Evolutionary conservation across 1,140 invertebrate genomes (phyloP).

Genomic region (Meloidogyne chitwoodi): DNA sequence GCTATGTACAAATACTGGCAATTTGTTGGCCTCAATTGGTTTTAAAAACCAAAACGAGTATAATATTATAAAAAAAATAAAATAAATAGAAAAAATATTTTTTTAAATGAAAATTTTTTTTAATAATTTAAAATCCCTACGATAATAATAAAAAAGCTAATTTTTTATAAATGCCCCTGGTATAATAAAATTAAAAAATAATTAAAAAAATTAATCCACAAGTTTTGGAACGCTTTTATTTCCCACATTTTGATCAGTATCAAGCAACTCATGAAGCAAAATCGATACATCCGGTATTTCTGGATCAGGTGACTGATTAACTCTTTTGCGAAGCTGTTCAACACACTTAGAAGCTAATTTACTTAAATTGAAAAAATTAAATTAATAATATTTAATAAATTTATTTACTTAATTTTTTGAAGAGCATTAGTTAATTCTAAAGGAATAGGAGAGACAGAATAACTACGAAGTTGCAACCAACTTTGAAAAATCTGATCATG

Average conservation of each 20-base stretch:
- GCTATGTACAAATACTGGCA: background rate
- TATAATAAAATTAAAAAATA: no score
- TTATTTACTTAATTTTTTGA: slow-evolving; percentile 7
- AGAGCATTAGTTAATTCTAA: background rate
- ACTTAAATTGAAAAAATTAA: background rate
- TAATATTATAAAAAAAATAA: background rate
- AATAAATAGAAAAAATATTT: background rate
- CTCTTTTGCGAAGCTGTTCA: background rate
- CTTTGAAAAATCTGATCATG: slow-evolving; percentile 11
- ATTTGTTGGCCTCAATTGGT: background rate
- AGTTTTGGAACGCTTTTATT: background rate
- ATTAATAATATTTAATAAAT: background rate
- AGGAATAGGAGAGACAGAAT: background rate
- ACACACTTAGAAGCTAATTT: slow-evolving; percentile 24
- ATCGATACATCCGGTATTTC: background rate
- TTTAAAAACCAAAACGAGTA: background rate
- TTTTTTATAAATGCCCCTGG: background rate
- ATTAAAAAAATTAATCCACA: background rate
- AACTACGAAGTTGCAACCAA: slow-evolving; percentile 17
- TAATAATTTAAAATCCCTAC: no score
- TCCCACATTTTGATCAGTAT: background rate
- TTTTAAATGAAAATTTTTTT: no score
- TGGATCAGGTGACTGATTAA: background rate
- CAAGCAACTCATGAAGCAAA: background rate
- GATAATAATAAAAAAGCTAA: background rate